Evolutionary conservation across 2,113 vertebrate genomes (phyloP).

Genomic region (Eulemur rufifrons): DNA sequence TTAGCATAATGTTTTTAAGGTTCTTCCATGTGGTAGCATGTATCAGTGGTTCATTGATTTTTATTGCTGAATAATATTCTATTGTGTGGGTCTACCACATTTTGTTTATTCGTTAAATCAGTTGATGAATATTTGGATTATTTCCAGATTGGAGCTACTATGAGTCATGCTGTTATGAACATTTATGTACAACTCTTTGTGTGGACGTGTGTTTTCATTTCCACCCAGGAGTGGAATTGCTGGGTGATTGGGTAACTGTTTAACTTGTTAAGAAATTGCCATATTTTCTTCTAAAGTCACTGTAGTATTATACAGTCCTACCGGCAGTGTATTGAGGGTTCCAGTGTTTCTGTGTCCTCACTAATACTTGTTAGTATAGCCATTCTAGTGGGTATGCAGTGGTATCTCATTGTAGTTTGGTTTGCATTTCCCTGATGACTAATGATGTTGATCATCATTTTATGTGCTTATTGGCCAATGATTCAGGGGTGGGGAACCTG

Average conservation of each 20-base stretch:
- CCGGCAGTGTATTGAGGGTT: background rate
- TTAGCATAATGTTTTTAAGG: background rate
- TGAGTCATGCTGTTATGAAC: background rate
- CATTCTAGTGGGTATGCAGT: background rate
- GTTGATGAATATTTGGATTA: background rate
- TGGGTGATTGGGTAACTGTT: background rate
- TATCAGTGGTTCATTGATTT: background rate
- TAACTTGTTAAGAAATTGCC: background rate
- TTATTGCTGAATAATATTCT: slow-evolving; percentile 16
- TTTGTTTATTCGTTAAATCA: background rate
- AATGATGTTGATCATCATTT: background rate
- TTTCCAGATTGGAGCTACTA: background rate
- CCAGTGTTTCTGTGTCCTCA: background rate
- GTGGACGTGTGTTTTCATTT: slow-evolving; percentile 24
- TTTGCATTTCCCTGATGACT: background rate
- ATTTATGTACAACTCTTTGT: background rate
- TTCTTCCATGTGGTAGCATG: background rate
- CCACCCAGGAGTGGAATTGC: background rate
- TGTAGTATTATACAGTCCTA: background rate
- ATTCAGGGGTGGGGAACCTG: no score
- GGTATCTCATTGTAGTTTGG: background rate
- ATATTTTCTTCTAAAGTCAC: background rate
- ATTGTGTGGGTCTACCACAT: background rate
- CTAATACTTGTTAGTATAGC: background rate
- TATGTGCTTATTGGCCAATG: background rate